phyloP scores from a whole-genome alignment of 1,140 invertebrate species.

The Mesaphorura yosii region DNA sequence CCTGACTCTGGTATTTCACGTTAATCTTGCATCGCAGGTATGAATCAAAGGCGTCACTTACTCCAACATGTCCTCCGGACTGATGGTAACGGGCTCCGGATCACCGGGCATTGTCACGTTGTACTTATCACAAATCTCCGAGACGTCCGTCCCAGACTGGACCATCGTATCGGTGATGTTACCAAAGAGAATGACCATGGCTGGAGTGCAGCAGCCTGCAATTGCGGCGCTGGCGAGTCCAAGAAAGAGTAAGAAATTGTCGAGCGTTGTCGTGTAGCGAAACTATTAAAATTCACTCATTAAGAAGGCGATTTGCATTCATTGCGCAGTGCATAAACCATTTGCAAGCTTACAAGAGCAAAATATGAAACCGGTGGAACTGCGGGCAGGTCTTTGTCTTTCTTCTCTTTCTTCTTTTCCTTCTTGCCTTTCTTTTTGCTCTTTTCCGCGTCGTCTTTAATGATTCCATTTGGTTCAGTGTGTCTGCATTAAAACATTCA shows the following conservation, averaged over 20 bases:
- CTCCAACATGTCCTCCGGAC: too few species aligned
- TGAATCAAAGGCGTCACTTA: too few species aligned
- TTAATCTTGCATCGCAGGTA: too few species aligned
- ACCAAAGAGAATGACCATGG: conserved; percentile 24
- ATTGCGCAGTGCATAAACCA: too few species aligned
- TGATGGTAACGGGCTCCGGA: too few species aligned
- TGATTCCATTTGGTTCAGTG: too few species aligned
- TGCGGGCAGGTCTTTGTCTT: neutral
- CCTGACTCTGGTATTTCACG: too few species aligned
- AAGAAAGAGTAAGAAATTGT: conserved; percentile 11
- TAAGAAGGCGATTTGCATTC: neutral
- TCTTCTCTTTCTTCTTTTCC: neutral
- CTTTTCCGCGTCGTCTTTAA: neutral
- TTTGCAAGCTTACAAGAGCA: neutral
- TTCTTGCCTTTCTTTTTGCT: neutral
- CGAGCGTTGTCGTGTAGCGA: conserved; percentile 12
- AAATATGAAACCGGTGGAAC: conserved; percentile 3
- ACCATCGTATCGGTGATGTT: conserved; percentile 17
- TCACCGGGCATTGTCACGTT: too few species aligned
- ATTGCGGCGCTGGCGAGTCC: conserved; percentile 9
- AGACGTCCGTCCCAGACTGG: neutral
- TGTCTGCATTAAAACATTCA: too few species aligned
- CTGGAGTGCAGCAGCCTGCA: conserved; percentile 12
- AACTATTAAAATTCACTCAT: conserved; percentile 9
- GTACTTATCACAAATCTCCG: neutral